These are phyloP conservation scores for Heliconius nattereri DNA, from an alignment of 1,140 invertebrate genomes.

Conservation along the genomic window DNA sequence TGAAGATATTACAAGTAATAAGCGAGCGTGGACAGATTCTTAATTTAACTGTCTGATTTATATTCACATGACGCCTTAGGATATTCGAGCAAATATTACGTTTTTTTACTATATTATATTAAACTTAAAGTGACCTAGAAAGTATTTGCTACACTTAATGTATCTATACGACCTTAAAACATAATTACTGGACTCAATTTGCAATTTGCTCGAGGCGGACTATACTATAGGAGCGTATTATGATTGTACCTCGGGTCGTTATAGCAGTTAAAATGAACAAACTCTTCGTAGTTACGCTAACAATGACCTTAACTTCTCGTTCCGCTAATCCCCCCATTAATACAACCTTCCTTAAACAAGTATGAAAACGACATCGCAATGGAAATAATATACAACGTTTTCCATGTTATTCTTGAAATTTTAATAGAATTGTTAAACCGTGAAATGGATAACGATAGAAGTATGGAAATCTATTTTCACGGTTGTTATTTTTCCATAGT, in stretches of 20 bases:
- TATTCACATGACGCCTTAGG: conserved; percentile 23
- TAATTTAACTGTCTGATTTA: conserved; percentile 36
- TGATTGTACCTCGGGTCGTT: conserved; percentile 18
- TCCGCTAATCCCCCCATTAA: conserved; percentile 11
- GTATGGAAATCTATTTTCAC: conserved; percentile 74
- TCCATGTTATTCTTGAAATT: neutral
- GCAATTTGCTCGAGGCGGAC: neutral
- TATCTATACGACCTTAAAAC: conserved; percentile 8
- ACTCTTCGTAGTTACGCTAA: conserved; percentile 20
- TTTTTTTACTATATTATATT: conserved; percentile 3
- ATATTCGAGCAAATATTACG: neutral
- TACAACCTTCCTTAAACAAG: conserved; percentile 12
- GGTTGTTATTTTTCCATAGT: conserved; percentile 73
- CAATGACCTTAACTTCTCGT: conserved; percentile 3
- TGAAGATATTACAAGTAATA: neutral
- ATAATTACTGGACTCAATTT: conserved; percentile 7
- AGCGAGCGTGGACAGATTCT: conserved; percentile 19
- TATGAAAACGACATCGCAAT: conserved; percentile 7
- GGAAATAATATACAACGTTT: neutral
- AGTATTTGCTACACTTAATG: neutral
- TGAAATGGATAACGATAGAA: conserved; percentile 31
- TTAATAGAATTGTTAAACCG: conserved; percentile 13
- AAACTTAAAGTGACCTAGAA: conserved; percentile 5
- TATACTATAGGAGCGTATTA: neutral
- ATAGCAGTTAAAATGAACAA: conserved; percentile 21